Percentiles rank a stretch among this genome's conserved stretches.
These are phyloP conservation scores for Accipiter cooperii DNA, from an alignment of 2,113 vertebrate genomes.

Conservation along the genomic window DNA sequence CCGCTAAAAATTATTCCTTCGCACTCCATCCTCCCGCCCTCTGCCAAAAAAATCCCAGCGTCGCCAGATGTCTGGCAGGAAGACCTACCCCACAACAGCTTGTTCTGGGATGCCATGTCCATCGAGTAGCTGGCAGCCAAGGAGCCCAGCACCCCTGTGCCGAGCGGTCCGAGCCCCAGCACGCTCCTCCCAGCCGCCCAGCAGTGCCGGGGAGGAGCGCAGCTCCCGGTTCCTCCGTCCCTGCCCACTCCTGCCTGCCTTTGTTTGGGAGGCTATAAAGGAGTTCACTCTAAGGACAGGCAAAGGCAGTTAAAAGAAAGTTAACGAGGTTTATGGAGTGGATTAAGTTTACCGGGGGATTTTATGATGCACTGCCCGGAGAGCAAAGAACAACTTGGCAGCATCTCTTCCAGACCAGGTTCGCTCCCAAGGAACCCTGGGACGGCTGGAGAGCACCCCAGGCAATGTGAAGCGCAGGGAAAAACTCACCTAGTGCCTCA, in stretches of 20 bases:
- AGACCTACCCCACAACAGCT: not conserved
- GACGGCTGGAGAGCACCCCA: not conserved
- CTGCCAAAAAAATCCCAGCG: not conserved
- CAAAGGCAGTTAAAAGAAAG: not conserved
- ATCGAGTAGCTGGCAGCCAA: accelerated
- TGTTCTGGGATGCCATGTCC: not conserved
- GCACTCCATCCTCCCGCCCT: not conserved
- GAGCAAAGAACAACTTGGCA: not conserved
- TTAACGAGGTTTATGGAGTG: not conserved
- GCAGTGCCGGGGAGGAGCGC: not conserved
- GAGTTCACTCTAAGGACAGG: not conserved
- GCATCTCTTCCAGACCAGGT: not conserved
- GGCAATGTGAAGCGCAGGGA: not conserved
- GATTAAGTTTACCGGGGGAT: not conserved
- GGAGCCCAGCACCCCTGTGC: not conserved
- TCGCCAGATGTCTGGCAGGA: not conserved
- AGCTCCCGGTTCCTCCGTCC: not conserved
- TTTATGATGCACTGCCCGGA: not conserved
- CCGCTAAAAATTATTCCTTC: accelerated
- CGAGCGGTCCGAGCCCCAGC: not conserved
- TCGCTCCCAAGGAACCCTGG: not conserved
- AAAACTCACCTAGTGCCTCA: not conserved
- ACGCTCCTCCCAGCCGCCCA: not conserved
- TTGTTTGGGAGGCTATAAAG: not conserved
- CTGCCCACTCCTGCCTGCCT: constrained; percentile 45